Base-by-base conservation (phyloP, 2,888 invertebrate genomes). In the Acleris cristana region DNA sequence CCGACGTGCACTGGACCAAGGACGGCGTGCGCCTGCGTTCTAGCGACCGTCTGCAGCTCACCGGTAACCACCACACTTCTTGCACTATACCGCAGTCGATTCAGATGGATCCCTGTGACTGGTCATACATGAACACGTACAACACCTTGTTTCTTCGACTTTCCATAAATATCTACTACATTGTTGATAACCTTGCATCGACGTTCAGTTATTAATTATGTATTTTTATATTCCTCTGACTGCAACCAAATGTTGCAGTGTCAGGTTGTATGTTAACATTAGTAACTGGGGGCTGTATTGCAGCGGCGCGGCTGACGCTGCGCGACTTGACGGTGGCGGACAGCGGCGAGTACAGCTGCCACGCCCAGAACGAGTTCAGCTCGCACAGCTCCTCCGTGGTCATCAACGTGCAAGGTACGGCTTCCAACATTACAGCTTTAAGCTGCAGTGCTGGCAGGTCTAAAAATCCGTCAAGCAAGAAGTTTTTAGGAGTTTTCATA, bases 281-380 rank as follows among this genome's bases (percentile, higher is more conserved):
- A 3, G 34, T 48, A 58, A 62, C 53, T 45, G 45, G 6, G 45
- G 2, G n/a, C 18, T n/a, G 6, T 51, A 75, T 82, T 75, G 51
- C 85, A 95, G 96, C 95, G 71, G 94, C 95, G 56, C 95, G 96
- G 16, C 90, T 98, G 76, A 92, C 95, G 26, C 95, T 99, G 61
- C 83, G 88, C 40, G 90, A 94, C 61, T 95, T 96, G 16, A 93
- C 93, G 51, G 86, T 90, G 58, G 92, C 92, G 40, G 98, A 99
- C 87, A 94, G 96, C 54, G 98, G 98, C 51, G 89, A 87, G 71
- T 99, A 99, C 86, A 94, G 95, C 59, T 99, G 98, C 86, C 95
- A 96, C 81, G 98, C 97, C 2, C 88, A 93, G 73, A 98, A 98
- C 90, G 92, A 94, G 0, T 95, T 95, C 85, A 95, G 95, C 64